Conservation (phyloP, 2,888 invertebrate species). For the Lycia hirtaria region DNA sequence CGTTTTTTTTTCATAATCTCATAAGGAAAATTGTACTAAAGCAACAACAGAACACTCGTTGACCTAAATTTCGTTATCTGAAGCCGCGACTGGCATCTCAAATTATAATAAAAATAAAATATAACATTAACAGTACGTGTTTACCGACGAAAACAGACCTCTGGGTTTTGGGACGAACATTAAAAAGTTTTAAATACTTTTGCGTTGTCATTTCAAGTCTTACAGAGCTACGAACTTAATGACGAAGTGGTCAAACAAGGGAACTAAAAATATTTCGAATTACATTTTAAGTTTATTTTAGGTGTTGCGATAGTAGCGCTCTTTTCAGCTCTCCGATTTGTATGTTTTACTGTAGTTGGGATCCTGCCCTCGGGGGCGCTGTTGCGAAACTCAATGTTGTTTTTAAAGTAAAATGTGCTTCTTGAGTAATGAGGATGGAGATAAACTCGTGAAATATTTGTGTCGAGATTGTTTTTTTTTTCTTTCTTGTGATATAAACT, state of each 20-base stretch:
- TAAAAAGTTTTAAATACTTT: constrained; percentile 64
- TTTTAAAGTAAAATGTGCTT: constrained; percentile 47
- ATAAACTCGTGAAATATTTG: constrained; percentile 37
- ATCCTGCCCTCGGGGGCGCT: constrained; percentile 49
- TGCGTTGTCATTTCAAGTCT: constrained; percentile 64
- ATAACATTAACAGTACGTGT: constrained; percentile 46
- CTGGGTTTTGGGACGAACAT: constrained; percentile 53
- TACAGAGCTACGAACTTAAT: constrained; percentile 26
- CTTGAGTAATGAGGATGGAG: constrained; percentile 40
- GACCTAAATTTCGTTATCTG: constrained; percentile 36
- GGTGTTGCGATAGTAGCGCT: constrained; percentile 28
- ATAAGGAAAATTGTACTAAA: constrained; percentile 31
- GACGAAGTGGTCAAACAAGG: background rate
- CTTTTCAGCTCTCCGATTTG: background rate
- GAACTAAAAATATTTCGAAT: too few relatives aligned
- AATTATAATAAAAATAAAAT: constrained; percentile 47
- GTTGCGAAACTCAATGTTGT: constrained; percentile 48
- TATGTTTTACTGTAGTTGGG: constrained; percentile 34
- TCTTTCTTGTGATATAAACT: constrained; percentile 1
- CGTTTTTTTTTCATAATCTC: constrained; percentile 11
- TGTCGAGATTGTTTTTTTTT: constrained; percentile 28
- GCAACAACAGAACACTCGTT: constrained; percentile 35
- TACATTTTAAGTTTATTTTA: too few relatives aligned
- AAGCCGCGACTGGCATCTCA: constrained; percentile 26
- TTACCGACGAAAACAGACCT: constrained; percentile 56